A percentile compares a stretch with the other conserved stretches of the same genome.
Conservation (phyloP, 2,888 invertebrate genomes). For the Ophion obscuratus region DNA sequence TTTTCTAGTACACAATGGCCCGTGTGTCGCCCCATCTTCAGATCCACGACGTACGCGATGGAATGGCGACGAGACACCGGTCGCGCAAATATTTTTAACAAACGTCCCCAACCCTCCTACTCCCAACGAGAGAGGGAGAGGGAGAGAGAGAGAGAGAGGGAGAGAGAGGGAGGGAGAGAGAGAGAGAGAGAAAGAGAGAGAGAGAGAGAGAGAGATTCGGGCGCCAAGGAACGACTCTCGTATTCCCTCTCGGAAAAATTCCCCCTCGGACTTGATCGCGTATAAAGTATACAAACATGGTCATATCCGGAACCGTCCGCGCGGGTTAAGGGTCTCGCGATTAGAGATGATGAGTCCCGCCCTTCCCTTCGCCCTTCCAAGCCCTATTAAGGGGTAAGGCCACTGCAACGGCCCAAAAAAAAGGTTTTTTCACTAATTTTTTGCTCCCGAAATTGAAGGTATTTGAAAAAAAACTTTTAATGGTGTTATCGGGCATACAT, state of each 20-base stretch:
- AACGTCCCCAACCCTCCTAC: constrained; percentile 56
- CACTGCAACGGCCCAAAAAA: too few relatives aligned
- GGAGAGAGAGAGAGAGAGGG: not conserved
- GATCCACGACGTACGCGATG: constrained; percentile 24
- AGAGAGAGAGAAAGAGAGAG: too few relatives aligned
- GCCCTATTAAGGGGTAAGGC: not conserved
- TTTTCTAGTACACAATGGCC: constrained; percentile 20
- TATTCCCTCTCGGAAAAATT: constrained; percentile 18
- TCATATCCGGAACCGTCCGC: constrained; percentile 16
- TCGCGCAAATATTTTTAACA: constrained; percentile 72
- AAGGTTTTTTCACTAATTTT: too few relatives aligned
- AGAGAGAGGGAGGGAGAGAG: constrained; percentile 1
- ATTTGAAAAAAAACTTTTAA: too few relatives aligned
- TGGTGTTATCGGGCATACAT: too few relatives aligned
- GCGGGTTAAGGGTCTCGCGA: not conserved
- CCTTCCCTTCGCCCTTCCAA: not conserved
- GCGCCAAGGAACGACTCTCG: constrained; percentile 18
- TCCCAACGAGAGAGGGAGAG: not conserved
- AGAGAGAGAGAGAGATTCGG: not conserved
- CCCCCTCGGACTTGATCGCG: not conserved
- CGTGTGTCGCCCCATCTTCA: constrained; percentile 49
- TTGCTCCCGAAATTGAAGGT: too few relatives aligned
- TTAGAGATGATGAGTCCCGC: not conserved
- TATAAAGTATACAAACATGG: constrained; percentile 22
- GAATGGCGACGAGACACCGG: constrained; percentile 60